Percentiles rank a stretch among this genome's conserved stretches.
Conservation (phyloP, 2,113 vertebrate genomes). For the Tychaedon coryphoeus region DNA sequence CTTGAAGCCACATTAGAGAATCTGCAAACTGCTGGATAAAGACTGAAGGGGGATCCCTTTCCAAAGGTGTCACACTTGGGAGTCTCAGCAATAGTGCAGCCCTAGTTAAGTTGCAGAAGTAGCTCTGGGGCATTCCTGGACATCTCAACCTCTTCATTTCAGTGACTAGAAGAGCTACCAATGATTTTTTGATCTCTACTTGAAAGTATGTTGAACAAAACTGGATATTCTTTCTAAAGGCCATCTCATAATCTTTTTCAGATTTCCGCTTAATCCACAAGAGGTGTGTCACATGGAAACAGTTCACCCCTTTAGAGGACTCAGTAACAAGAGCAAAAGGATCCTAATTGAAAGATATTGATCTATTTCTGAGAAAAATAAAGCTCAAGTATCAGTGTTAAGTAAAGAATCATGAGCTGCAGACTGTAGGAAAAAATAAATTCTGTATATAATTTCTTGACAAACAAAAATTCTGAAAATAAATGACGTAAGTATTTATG, state of each 20-base stretch:
- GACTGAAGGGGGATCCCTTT: not conserved
- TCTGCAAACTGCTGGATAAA: not conserved
- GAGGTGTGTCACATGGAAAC: not conserved
- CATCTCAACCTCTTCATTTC: not conserved
- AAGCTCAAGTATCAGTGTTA: not conserved
- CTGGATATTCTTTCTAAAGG: not conserved
- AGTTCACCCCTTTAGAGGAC: not conserved
- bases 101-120: not conserved
- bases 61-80: not conserved
- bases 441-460: not conserved
- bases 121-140: not conserved
- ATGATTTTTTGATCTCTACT: not conserved
- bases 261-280: not conserved
- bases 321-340: not conserved
- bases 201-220: not conserved
- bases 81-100: not conserved
- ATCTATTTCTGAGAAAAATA: not conserved
- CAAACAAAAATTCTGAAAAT: not conserved
- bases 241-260: not conserved
- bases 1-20: not conserved
- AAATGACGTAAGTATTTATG: not conserved
- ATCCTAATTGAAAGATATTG: not conserved
- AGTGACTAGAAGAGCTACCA: not conserved
- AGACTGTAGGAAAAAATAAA: not conserved
- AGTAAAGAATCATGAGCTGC: not conserved